Conservation (phyloP, 2,888 invertebrate genomes). For the Brassicogethes aeneus region DNA sequence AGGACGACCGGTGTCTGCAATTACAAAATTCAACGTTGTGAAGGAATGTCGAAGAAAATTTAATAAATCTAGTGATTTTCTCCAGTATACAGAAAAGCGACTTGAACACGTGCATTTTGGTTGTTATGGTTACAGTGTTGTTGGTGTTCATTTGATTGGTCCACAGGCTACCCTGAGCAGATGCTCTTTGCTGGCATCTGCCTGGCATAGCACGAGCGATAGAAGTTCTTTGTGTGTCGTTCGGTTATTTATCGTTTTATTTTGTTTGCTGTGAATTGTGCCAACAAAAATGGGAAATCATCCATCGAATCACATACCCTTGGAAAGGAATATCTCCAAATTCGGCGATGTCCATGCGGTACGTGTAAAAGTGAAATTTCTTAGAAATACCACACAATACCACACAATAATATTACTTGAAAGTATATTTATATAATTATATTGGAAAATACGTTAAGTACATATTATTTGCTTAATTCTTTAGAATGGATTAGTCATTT, state of each 20-base stretch:
- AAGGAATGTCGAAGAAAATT: conserved; percentile 1
- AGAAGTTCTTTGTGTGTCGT: neutral
- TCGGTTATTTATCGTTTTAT: conserved; percentile 1
- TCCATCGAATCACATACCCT: conserved; percentile 75
- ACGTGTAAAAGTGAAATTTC: too few species aligned
- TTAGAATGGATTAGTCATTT: too few species aligned
- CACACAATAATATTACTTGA: too few species aligned
- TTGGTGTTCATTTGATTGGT: neutral
- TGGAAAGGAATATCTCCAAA: conserved; percentile 54
- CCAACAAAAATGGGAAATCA: conserved; percentile 64
- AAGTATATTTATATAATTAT: too few species aligned
- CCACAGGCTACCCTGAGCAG: conserved; percentile 1
- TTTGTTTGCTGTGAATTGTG: conserved; percentile 3
- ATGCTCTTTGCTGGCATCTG: neutral
- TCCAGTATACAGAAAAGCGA: too few species aligned
- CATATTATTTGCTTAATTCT: too few species aligned
- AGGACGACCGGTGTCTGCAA: conserved; percentile 11
- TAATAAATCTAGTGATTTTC: too few species aligned
- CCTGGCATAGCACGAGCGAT: neutral
- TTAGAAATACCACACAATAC: too few species aligned
- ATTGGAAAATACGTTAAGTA: too few species aligned
- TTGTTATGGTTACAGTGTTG: too few species aligned
- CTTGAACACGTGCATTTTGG: too few species aligned
- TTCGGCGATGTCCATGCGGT: conserved; percentile 40
- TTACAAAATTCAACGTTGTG: conserved; percentile 4